These are phyloP conservation scores for Heliornis fulica DNA, from an alignment of 2,113 vertebrate species.

Conservation along the genomic window DNA sequence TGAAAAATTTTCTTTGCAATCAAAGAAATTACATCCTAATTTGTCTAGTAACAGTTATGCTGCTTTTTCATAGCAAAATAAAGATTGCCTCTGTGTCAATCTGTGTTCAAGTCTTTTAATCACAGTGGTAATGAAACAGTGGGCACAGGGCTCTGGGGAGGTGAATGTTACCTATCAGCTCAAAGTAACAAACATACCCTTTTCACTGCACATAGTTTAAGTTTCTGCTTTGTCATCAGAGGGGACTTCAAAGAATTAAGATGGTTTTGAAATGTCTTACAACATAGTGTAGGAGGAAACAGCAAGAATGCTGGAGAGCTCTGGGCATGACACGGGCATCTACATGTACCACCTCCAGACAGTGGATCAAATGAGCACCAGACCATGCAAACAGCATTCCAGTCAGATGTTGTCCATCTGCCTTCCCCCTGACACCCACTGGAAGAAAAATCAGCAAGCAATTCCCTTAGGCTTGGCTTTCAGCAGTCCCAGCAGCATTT, in stretches of 20 bases:
- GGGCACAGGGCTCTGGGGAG: not conserved
- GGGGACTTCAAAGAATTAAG: not conserved
- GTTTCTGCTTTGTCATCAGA: not conserved
- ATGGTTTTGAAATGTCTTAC: not conserved
- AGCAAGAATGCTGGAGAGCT: not conserved
- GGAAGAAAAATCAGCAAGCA: not conserved
- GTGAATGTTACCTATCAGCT: not conserved
- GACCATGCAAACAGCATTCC: not conserved
- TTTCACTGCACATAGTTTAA: not conserved
- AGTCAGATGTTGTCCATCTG: not conserved
- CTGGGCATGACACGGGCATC: not conserved
- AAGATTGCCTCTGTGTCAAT: not conserved
- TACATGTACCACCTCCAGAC: not conserved
- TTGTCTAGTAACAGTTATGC: not conserved
- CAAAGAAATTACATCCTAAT: not conserved
- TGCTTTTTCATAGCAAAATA: not conserved
- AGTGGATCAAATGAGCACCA: not conserved
- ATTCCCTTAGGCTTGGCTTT: not conserved
- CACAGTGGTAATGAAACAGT: not conserved
- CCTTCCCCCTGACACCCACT: not conserved
- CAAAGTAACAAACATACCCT: not conserved
- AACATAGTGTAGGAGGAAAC: not conserved
- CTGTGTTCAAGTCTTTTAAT: not conserved
- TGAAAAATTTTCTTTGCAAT: not conserved
- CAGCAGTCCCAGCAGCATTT: not conserved